Evolutionary conservation across 2,888 invertebrate species (phyloP).

Genomic region (Rutpela maculata): DNA sequence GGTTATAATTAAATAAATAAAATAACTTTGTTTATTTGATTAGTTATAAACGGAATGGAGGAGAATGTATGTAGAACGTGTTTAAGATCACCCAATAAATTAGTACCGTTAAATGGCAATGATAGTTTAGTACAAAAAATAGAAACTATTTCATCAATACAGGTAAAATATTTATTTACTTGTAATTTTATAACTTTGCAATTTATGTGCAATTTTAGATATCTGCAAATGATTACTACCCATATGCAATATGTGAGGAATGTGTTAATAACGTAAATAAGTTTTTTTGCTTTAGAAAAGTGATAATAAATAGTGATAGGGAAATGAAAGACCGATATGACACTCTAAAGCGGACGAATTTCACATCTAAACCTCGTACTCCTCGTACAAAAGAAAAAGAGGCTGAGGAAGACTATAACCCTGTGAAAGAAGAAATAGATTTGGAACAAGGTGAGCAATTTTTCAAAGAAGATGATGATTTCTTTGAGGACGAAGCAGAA

Average conservation of each 20-base stretch:
- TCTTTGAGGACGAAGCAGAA: slow-evolving; percentile 15
- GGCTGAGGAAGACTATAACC: slow-evolving; percentile 22
- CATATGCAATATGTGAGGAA: slow-evolving; percentile 63
- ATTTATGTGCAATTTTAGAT: slow-evolving; percentile 48
- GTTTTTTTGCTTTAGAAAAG: slow-evolving; percentile 64
- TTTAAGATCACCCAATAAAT: slow-evolving; percentile 54
- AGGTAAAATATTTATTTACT: slow-evolving; percentile 54
- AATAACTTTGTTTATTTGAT: not conserved
- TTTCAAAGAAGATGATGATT: slow-evolving; percentile 10
- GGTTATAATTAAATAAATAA: not conserved
- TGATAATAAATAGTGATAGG: slow-evolving; percentile 61
- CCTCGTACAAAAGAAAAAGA: slow-evolving; percentile 46
- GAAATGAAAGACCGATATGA: slow-evolving; percentile 57
- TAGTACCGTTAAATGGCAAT: slow-evolving; percentile 53
- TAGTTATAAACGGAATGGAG: slow-evolving; percentile 48
- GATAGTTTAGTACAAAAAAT: slow-evolving; percentile 61
- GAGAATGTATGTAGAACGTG: slow-evolving; percentile 63
- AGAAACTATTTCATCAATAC: slow-evolving; percentile 61
- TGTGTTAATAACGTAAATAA: slow-evolving; percentile 63
- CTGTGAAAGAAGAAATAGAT: slow-evolving; percentile 27
- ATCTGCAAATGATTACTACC: slow-evolving; percentile 57
- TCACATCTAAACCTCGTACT: slow-evolving; percentile 44
- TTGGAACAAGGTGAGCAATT: slow-evolving; percentile 25
- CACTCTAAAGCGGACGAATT: slow-evolving; percentile 51
- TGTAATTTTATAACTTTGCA: not conserved